These are phyloP conservation scores for Gorsachius goisagi DNA, from an alignment of 2,113 vertebrate genomes.

Conservation along the genomic window DNA sequence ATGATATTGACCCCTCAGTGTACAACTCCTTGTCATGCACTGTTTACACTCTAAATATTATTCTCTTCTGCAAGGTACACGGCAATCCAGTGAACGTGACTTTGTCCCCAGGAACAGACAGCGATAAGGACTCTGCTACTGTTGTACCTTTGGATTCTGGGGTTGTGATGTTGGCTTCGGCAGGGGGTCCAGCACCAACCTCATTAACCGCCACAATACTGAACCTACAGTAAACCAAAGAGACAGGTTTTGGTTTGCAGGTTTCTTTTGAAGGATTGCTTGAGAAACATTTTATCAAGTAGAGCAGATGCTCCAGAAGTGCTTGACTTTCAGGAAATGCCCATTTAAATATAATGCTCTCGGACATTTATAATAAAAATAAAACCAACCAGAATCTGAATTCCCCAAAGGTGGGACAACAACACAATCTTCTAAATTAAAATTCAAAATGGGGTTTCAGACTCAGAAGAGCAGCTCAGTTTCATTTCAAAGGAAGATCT, in stretches of 20 bases:
- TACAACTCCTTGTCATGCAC: not conserved
- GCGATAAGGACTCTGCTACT: not conserved
- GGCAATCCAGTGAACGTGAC: accelerated
- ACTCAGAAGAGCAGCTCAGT: not conserved
- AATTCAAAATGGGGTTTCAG: not conserved
- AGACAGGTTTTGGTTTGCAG: not conserved
- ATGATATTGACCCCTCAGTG: not conserved
- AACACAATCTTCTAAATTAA: not conserved
- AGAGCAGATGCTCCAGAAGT: not conserved
- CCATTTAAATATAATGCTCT: not conserved
- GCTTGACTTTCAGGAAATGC: not conserved
- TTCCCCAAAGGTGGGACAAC: not conserved
- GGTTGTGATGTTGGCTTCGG: constrained; percentile 70
- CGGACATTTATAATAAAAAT: not conserved
- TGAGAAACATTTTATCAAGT: not conserved
- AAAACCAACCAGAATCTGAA: not conserved
- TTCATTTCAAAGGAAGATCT: not conserved
- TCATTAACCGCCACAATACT: constrained; percentile 76
- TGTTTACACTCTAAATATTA: not conserved
- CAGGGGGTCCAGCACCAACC: constrained; percentile 72
- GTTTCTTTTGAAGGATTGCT: not conserved
- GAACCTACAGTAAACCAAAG: constrained; percentile 64
- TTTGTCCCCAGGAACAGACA: not conserved
- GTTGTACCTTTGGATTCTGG: constrained; percentile 59
- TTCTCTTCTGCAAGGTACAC: not conserved